Percentiles rank a stretch among this genome's conserved stretches.
Conservation (phyloP, 1,140 invertebrate species). For the Bombus haemorrhoidalis region DNA sequence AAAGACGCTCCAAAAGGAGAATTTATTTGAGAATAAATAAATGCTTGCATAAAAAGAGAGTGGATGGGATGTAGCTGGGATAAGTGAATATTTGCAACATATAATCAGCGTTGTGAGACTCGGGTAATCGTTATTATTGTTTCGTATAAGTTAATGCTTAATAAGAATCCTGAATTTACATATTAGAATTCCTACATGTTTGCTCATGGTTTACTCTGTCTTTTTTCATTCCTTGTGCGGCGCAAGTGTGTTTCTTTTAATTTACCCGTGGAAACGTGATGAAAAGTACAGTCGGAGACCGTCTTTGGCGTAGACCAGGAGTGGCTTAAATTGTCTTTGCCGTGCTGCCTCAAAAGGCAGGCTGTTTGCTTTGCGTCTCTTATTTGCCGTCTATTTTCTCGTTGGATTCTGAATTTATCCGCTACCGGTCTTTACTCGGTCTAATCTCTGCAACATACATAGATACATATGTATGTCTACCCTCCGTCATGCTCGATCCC, state of each 20-base stretch:
- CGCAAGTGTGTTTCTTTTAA: conserved; percentile 20
- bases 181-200: neutral
- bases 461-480: neutral
- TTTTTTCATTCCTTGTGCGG: neutral
- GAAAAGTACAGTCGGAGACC: conserved; percentile 14
- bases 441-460: neutral
- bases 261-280: neutral
- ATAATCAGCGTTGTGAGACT: too few relatives aligned
- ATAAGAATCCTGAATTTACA: neutral
- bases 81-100: too few relatives aligned
- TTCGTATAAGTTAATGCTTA: too few relatives aligned
- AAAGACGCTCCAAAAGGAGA: neutral
- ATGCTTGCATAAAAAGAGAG: too few relatives aligned
- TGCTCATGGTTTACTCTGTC: too few relatives aligned
- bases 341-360: conserved; percentile 1
- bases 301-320: conserved; percentile 12
- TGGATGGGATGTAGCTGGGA: too few relatives aligned
- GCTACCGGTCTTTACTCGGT: neutral
- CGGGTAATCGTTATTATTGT: too few relatives aligned
- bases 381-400: conserved; percentile 31
- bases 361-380: conserved; percentile 23
- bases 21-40: neutral
- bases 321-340: conserved; percentile 35
- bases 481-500: neutral
- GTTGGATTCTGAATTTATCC: conserved; percentile 12